phyloP scores from a whole-genome alignment of 2,888 invertebrate genomes.

The Heteropelma amictum region DNA sequence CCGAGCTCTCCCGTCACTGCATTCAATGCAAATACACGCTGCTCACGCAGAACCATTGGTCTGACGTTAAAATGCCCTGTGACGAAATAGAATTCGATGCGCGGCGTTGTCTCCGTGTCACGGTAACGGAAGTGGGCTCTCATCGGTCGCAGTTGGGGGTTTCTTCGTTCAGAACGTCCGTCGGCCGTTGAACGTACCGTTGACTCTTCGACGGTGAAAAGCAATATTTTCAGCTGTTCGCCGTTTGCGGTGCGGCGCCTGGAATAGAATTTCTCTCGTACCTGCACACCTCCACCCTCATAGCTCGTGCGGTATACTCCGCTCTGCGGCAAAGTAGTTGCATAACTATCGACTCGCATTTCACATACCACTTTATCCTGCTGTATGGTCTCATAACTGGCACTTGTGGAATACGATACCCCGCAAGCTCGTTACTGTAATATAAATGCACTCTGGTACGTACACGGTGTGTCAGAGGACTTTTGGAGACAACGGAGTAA shows the following conservation, averaged over 20 bases:
- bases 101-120: background rate
- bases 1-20: no score
- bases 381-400: constrained; percentile 34
- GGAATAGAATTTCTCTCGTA: constrained; percentile 41
- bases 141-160: constrained; percentile 21
- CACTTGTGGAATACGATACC: constrained; percentile 50
- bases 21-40: no score
- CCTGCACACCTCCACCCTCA: background rate
- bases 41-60: background rate
- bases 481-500: no score
- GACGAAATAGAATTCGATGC: constrained; percentile 11
- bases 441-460: no score
- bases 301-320: no score
- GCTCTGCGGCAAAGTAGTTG: constrained; percentile 36
- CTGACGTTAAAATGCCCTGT: background rate
- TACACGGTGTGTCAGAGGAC: no score
- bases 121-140: constrained; percentile 39
- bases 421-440: no score
- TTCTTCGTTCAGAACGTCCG: background rate
- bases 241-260: constrained; percentile 32
- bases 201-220: background rate
- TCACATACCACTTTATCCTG: constrained; percentile 51
- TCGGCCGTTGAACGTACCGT: constrained; percentile 5
- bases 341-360: constrained; percentile 53
- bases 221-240: background rate